Evolutionary conservation across 1,140 invertebrate species (phyloP).

Genomic region (Neodiprion fabricii): DNA sequence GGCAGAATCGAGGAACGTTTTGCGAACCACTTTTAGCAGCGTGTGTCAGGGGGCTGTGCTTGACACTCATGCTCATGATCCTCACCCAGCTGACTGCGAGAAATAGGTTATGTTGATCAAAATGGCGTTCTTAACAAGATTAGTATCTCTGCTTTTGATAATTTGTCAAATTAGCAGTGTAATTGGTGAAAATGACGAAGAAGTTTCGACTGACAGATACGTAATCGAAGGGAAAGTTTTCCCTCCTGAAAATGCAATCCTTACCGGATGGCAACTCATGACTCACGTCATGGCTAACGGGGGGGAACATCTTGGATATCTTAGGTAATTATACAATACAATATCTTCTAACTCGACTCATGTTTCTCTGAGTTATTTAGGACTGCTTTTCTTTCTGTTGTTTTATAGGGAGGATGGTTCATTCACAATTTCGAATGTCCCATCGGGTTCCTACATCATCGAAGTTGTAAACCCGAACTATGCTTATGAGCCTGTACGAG

Average conservation of each 20-base stretch:
- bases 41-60: too few relatives aligned
- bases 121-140: not conserved
- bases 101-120: not conserved
- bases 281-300: constrained; percentile 87
- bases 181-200: constrained; percentile 62
- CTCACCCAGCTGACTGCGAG: not conserved
- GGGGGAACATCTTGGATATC: constrained; percentile 85
- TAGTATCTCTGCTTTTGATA: not conserved
- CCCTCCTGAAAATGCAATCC: constrained; percentile 68
- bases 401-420: constrained; percentile 84
- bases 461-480: constrained; percentile 92
- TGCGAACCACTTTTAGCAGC: too few relatives aligned
- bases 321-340: constrained; percentile 62
- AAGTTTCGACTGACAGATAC: constrained; percentile 65
- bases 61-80: not conserved
- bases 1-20: too few relatives aligned
- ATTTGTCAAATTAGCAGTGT: constrained; percentile 18
- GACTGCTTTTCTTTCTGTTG: constrained; percentile 11
- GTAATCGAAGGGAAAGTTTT: constrained; percentile 85
- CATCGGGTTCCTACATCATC: constrained; percentile 93
- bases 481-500: constrained; percentile 89
- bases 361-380: constrained; percentile 1
- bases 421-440: constrained; percentile 88
- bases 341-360: not conserved
- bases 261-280: constrained; percentile 76